Conservation (phyloP, 2,113 vertebrate species). For the Calidris pugnax region DNA sequence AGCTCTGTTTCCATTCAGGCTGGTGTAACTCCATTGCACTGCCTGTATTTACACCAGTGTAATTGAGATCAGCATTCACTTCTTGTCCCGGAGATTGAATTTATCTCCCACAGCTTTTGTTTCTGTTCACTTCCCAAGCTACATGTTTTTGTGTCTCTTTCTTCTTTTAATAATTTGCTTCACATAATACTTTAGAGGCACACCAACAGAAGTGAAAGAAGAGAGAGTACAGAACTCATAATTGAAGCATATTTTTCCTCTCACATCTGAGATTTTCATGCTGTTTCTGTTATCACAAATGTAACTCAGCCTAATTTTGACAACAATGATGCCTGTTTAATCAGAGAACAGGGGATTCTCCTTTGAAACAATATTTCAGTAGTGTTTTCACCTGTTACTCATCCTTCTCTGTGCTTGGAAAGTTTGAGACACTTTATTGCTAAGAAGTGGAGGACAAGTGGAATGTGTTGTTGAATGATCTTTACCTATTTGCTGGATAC, state of each 20-base stretch:
- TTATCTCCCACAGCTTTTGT: slow-evolving; percentile 40
- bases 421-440: not conserved
- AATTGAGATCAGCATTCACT: not conserved
- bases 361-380: not conserved
- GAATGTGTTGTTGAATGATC: not conserved
- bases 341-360: not conserved
- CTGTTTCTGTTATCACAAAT: not conserved
- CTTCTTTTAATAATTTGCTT: slow-evolving; percentile 29
- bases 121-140: not conserved
- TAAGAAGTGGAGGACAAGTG: not conserved
- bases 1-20: not conserved
- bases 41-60: not conserved
- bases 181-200: not conserved
- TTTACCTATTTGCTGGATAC: not conserved
- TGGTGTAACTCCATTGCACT: not conserved
- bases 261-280: slow-evolving; percentile 2
- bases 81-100: slow-evolving; percentile 1
- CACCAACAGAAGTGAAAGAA: not conserved
- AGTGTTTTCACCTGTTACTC: not conserved
- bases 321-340: not conserved
- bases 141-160: not conserved
- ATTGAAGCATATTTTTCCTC: not conserved
- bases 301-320: not conserved
- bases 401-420: not conserved
- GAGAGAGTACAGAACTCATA: not conserved